These are phyloP conservation scores for Chloromyia formosa DNA, from an alignment of 2,888 invertebrate genomes.

Conservation along the genomic window DNA sequence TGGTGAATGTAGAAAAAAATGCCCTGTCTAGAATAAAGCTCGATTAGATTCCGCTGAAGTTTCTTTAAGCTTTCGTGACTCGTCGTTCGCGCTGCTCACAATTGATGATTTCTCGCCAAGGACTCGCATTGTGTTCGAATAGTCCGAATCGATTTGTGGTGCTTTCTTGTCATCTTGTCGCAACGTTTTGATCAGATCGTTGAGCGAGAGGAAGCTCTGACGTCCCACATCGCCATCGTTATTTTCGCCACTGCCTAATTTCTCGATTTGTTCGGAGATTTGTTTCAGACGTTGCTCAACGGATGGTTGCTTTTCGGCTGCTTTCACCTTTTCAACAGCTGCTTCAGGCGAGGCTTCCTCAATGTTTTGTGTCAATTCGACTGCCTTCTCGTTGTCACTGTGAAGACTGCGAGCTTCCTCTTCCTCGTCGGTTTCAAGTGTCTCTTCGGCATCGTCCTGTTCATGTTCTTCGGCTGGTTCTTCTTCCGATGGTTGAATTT, in stretches of 20 bases:
- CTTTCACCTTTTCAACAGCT: constrained; percentile 25
- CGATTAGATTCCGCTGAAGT: constrained; percentile 35
- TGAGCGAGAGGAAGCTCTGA: constrained; percentile 62
- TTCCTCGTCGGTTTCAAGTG: constrained; percentile 42
- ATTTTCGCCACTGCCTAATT: constrained; percentile 55
- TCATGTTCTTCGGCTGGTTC: constrained; percentile 45
- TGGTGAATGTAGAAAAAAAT: not conserved
- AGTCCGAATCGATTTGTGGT: constrained; percentile 64
- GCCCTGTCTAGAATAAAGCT: constrained; percentile 30
- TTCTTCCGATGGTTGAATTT: constrained; percentile 34
- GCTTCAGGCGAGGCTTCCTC: constrained; percentile 43
- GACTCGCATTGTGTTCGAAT: constrained; percentile 64
- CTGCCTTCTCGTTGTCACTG: constrained; percentile 52
- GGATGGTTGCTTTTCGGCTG: constrained; percentile 54
- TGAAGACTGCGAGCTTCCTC: constrained; percentile 39
- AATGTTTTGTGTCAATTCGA: constrained; percentile 45
- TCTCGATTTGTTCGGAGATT: constrained; percentile 62
- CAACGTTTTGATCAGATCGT: constrained; percentile 62
- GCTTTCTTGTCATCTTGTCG: constrained; percentile 63
- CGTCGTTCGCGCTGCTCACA: constrained; percentile 48
- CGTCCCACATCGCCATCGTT: constrained; percentile 58
- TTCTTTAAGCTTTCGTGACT: constrained; percentile 44
- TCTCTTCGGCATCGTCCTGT: constrained; percentile 46
- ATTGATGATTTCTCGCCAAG: constrained; percentile 60
- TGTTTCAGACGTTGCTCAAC: constrained; percentile 62